Base-by-base conservation (phyloP, 2,113 vertebrate species). In the Burhinus oedicnemus region DNA sequence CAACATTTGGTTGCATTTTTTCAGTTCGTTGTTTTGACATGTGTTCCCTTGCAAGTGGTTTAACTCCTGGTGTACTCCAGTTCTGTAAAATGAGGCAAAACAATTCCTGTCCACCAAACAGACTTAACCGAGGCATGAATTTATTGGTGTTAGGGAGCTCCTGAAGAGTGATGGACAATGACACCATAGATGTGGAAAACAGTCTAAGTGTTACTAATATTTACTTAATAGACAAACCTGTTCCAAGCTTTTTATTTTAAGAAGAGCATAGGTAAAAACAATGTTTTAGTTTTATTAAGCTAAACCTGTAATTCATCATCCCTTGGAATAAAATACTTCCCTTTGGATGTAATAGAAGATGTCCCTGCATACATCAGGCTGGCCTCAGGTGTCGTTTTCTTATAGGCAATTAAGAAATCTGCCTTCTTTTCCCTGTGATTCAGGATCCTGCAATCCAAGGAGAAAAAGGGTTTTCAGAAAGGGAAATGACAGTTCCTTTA, bases 381-480 rank as follows among this genome's bases (percentile, higher is more conserved):
- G 52, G 42, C 68, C 74, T 89, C 44, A 80, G 51, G 23, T 76
- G 58, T 94, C 77, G 25, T 89, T 93, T 96, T 91, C 52, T 72
- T 74, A 62, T 14, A 76, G 44, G 34, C 75, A 76, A 20, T 42
- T 69, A 58, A 85, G 78, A 93, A 94, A 94, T 87, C 26, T 2
- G 1, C 38, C 32, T 68, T 76, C 60, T 75, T 83, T 93, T 83
- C n/a, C 20, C 12, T 42, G 15, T 92, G 65, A 95, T 91, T 93
- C 71, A 68, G 23, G 27, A 49, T 90, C 38, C 47, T 89, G 38
- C 49, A 85, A 36, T 84, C 29, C 6, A 5, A 91, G 64, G 70
- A 91, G 81, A 91, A 91, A 92, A 89, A 81, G 21, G 38, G 40
- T 72, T 95, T 95, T 95, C 52, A 61, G 83, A 58, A 94, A 92